Conservation (phyloP, 1,140 invertebrate genomes). For the Anoplophora glabripennis region DNA sequence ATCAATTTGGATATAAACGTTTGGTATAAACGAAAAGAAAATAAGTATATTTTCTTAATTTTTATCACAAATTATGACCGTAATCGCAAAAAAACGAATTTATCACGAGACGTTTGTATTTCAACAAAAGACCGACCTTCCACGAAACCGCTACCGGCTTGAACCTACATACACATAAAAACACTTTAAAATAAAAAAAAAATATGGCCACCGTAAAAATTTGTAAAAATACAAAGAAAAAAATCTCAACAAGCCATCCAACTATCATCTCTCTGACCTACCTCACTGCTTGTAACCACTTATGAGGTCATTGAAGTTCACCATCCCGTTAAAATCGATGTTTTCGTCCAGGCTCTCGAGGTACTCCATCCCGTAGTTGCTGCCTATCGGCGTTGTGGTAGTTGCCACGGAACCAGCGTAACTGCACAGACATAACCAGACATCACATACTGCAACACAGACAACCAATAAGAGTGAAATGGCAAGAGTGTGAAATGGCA, state of each 20-base stretch:
- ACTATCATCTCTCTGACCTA: neutral
- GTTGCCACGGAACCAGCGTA: constrained; percentile 43
- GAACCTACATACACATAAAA: no score
- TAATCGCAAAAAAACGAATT: no score
- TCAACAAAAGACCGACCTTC: no score
- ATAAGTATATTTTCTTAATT: no score
- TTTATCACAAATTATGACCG: no score
- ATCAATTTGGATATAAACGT: no score
- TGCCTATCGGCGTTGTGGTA: constrained; percentile 28
- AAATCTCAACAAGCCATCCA: neutral
- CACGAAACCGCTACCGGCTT: no score
- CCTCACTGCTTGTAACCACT: constrained; percentile 32
- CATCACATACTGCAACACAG: constrained; percentile 52
- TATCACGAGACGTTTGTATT: no score
- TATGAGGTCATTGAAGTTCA: constrained; percentile 40
- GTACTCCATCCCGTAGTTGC: constrained; percentile 51
- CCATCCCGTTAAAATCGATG: constrained; percentile 50
- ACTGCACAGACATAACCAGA: constrained; percentile 52
- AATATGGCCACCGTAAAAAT: constrained; percentile 3
- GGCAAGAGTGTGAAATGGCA: constrained; percentile 6
- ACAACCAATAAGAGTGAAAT: constrained; percentile 35
- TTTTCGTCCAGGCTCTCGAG: constrained; percentile 53
- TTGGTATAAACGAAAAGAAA: no score
- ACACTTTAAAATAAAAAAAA: constrained; percentile 4
- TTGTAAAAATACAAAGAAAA: constrained; percentile 1